phyloP scores from a whole-genome alignment of 2,888 invertebrate genomes.

The Drosophila algonquin region DNA sequence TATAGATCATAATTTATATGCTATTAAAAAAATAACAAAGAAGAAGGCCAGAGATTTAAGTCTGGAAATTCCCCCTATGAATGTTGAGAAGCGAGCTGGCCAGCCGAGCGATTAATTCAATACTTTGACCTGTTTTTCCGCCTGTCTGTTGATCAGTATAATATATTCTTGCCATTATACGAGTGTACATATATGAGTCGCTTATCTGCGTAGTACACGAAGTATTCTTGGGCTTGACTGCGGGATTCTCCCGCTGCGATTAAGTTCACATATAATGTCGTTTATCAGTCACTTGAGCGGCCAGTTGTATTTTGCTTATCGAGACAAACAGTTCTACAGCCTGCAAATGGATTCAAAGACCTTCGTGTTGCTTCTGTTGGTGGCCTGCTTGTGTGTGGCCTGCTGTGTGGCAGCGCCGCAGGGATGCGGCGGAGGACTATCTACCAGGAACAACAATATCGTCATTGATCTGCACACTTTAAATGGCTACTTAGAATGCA shows the following conservation, averaged over 20 bases:
- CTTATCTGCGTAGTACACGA: conserved; percentile 9
- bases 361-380: conserved; percentile 18
- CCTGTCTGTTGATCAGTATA: conserved; percentile 14
- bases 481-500: conserved; percentile 34
- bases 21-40: background rate
- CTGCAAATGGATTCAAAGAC: conserved; percentile 31
- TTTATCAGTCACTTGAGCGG: background rate
- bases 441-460: conserved; percentile 45
- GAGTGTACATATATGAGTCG: background rate
- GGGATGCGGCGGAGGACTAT: conserved; percentile 50
- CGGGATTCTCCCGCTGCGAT: conserved; percentile 60
- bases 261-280: conserved; percentile 43
- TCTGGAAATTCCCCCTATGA: conserved; percentile 7
- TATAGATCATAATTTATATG: too few species aligned
- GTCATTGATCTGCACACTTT: conserved; percentile 45
- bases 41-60: background rate
- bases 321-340: conserved; percentile 21
- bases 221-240: conserved; percentile 41
- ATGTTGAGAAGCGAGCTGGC: conserved; percentile 4
- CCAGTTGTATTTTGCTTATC: conserved; percentile 38
- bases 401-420: conserved; percentile 38
- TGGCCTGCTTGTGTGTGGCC: conserved; percentile 5
- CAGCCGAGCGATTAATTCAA: conserved; percentile 3
- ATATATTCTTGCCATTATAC: background rate
- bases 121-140: conserved; percentile 15